Base-by-base conservation (phyloP, 2,113 vertebrate species). In the Chloebia gouldiae region DNA sequence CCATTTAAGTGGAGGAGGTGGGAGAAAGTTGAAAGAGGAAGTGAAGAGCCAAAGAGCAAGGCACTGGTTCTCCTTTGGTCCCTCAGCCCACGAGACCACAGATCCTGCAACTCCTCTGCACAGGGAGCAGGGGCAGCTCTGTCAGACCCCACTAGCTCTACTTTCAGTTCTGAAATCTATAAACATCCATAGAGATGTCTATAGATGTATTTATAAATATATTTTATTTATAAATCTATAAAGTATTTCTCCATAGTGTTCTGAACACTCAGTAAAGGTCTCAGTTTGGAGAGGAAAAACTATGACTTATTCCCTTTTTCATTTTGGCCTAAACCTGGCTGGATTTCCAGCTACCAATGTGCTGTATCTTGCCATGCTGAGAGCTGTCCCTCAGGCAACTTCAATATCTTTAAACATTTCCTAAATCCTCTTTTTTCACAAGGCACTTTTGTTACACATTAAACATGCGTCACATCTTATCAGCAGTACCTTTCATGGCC, bases 41-140 rank as follows among this genome's bases (percentile, higher is more conserved):
- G 4, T 4, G 0, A 6, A 70, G 44, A 51, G 9, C 16, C 37
- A 35, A 44, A 18, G 13, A 17, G 14, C 53, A 51, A 33, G 14
- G 40, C 7, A 1, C 28, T 28, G 21, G 10, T 8, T 56, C 15
- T 8, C 3, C 0, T 14, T 13, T 23, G 17, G 1, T 1, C 18
- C 19, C 28, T 16, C 7, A 77, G 49, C 17, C 28, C 9, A 0
- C 0, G 0, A 27, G 28, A 28, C 15, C 47, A 10, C 39, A 22
- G 21, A 8, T 35, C 10, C 64, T 24, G 24, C 37, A 5, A 25
- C 23, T n/a, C 15, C 40, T 4, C 56, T 10, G 45, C 37, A 13
- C 35, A 7, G 6, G 15, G 28, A 24, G 8, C 66, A 47, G 0
- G 0, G 15, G 15, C 30, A 35, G 11, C 8, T 53, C 28, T 22